phyloP scores from a whole-genome alignment of 2,888 invertebrate genomes.

The Eupithecia centaureata region DNA sequence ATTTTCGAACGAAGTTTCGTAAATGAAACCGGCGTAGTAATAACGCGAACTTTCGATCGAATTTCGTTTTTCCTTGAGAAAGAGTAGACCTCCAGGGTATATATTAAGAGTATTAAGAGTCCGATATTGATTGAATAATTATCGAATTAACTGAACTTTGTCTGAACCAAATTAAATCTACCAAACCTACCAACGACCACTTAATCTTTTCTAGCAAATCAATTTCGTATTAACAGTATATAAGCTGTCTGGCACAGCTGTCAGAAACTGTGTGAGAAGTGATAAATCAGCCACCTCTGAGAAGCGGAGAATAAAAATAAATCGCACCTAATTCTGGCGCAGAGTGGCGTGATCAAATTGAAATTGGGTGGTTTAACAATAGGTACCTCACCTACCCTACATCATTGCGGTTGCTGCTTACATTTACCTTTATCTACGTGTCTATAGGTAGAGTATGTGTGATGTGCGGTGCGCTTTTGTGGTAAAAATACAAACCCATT shows the following conservation, averaged over 20 bases:
- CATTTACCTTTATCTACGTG: neutral
- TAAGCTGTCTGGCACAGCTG: slow-evolving; percentile 48
- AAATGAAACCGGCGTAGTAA: too few species aligned
- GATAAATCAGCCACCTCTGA: slow-evolving; percentile 52
- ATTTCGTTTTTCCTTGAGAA: too few species aligned
- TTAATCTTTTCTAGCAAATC: slow-evolving; percentile 24
- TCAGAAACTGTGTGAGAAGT: slow-evolving; percentile 54
- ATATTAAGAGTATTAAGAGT: too few species aligned
- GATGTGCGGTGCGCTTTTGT: neutral
- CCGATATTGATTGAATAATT: too few species aligned
- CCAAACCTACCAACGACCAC: slow-evolving; percentile 8
- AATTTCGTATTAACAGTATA: slow-evolving; percentile 17
- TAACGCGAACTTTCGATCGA: too few species aligned
- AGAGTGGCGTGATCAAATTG: slow-evolving; percentile 68
- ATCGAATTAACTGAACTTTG: neutral
- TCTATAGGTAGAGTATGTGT: neutral
- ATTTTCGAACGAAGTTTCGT: too few species aligned
- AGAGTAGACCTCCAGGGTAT: too few species aligned
- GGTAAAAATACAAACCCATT: slow-evolving; percentile 3
- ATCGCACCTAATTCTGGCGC: slow-evolving; percentile 65
- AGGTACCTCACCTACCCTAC: slow-evolving; percentile 4
- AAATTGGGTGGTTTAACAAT: slow-evolving; percentile 61
- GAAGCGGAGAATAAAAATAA: slow-evolving; percentile 65
- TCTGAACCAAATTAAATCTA: neutral
- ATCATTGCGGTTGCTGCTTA: neutral